These are phyloP conservation scores for Fissipunctia ypsillon DNA, from an alignment of 2,888 invertebrate genomes.

Conservation along the genomic window DNA sequence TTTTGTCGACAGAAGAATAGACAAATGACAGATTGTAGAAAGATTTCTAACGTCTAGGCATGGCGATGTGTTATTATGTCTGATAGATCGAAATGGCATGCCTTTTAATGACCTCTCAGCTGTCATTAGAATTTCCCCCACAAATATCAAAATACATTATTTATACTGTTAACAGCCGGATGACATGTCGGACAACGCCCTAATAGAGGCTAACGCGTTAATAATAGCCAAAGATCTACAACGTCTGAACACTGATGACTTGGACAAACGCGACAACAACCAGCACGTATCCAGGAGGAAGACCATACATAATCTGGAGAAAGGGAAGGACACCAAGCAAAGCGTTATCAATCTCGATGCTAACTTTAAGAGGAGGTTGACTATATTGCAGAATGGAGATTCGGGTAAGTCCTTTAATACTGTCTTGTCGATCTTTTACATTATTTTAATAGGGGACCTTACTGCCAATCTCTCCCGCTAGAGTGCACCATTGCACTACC, in stretches of 20 bases:
- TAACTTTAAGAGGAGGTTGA: constrained; percentile 97
- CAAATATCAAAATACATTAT: background rate
- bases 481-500: background rate
- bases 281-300: constrained; percentile 94
- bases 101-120: background rate
- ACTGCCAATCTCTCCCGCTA: background rate
- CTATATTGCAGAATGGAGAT: constrained; percentile 94
- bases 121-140: background rate
- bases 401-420: constrained; percentile 75
- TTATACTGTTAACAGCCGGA: constrained; percentile 90
- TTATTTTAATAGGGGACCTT: background rate
- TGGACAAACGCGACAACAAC: constrained; percentile 92
- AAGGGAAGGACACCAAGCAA: constrained; percentile 94
- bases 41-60: too few species aligned
- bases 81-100: background rate
- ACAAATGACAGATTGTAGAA: too few species aligned
- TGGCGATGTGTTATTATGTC: too few species aligned
- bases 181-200: constrained; percentile 95
- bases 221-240: constrained; percentile 97
- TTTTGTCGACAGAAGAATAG: too few species aligned
- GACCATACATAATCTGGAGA: constrained; percentile 97
- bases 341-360: constrained; percentile 97
- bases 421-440: background rate
- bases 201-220: constrained; percentile 96
- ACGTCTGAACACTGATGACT: constrained; percentile 95